These are phyloP conservation scores for Polietes domitor DNA, from an alignment of 2,888 invertebrate genomes.

Conservation along the genomic window DNA sequence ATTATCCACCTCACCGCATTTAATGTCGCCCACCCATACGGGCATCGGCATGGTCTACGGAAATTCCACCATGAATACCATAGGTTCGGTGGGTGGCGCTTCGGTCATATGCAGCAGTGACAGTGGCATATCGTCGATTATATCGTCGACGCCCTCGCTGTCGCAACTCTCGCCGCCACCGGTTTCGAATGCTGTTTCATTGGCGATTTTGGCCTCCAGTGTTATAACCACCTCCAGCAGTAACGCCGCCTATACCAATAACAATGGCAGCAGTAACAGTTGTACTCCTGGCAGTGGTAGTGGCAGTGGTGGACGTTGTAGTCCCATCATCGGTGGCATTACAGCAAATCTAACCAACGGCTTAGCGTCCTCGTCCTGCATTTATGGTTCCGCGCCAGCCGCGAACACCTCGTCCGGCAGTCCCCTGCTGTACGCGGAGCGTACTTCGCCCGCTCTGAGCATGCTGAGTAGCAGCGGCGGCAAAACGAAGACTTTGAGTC, in stretches of 20 bases:
- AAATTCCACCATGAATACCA: conserved; percentile 28
- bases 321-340: conserved; percentile 67
- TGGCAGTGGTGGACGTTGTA: conserved; percentile 68
- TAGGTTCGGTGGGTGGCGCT: conserved; percentile 47
- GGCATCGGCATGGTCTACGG: conserved; percentile 47
- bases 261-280: conserved; percentile 69
- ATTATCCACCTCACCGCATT: conserved; percentile 68
- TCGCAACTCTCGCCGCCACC: conserved; percentile 76
- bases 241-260: conserved; percentile 49
- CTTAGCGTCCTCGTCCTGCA: conserved; percentile 67
- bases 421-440: conserved; percentile 65
- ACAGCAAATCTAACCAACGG: conserved; percentile 66
- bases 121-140: conserved; percentile 76
- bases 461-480: conserved; percentile 71
- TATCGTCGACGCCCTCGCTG: conserved; percentile 72
- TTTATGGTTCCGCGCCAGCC: conserved; percentile 58
- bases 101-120: conserved; percentile 72
- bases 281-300: conserved; percentile 66
- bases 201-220: conserved; percentile 60
- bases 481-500: conserved; percentile 74
- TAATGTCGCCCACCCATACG: conserved; percentile 74
- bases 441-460: conserved; percentile 76
- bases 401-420: conserved; percentile 60
- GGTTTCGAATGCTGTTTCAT: conserved; percentile 59
- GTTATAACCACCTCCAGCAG: conserved; percentile 58